Conservation (phyloP, 2,888 invertebrate species). For the Lycocerus yunnanus region DNA sequence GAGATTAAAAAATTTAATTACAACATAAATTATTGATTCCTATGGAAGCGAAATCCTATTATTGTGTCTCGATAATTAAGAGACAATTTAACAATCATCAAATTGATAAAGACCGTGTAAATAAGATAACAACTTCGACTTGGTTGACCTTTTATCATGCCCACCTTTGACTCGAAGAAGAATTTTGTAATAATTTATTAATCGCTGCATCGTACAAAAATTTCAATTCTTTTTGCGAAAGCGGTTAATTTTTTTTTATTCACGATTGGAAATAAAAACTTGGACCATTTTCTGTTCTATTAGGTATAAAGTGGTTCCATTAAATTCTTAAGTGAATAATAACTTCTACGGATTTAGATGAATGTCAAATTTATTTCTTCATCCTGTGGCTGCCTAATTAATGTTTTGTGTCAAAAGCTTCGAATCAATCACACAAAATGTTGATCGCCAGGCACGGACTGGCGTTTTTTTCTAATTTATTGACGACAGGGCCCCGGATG, state of each 20-base stretch:
- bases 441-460: no score
- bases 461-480: no score
- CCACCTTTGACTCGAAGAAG: conserved; percentile 9
- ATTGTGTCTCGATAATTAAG: not conserved
- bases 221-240: not conserved
- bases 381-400: not conserved
- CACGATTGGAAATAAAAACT: not conserved
- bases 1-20: no score
- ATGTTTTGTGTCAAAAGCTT: not conserved
- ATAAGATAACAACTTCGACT: conserved; percentile 10
- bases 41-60: no score
- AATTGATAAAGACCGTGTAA: conserved; percentile 9
- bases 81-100: conserved; percentile 6
- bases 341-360: conserved; percentile 3
- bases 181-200: conserved; percentile 6
- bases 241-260: not conserved
- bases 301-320: conserved; percentile 9
- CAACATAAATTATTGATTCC: no score
- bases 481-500: no score
- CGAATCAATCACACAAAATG: no score
- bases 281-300: not conserved
- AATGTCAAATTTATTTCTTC: conserved; percentile 9
- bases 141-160: conserved; percentile 4
- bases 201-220: not conserved
- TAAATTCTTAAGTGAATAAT: conserved; percentile 14